These are phyloP conservation scores for fruit fly (Drosophila melanogaster) DNA, from an alignment of 1,140 invertebrate species.

Conservation along the genomic window Release_6_plus_ISO1_MT NT_033779.5:12616001-12616500, in stretches of 20 bases:
- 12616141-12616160: conserved; percentile 17
- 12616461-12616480: neutral
- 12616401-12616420: too few species aligned
- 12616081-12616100: conserved; percentile 71
- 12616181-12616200: conserved; percentile 41
- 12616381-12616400: too few species aligned
- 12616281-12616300: conserved; percentile 42
- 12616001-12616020: conserved; percentile 62
- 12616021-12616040: conserved; percentile 51
- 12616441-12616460: neutral
- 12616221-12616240: conserved; percentile 59
- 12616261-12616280: conserved; percentile 68
- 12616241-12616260: conserved; percentile 16
- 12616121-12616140: conserved; percentile 39
- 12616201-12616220: conserved; percentile 69
- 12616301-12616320: neutral
- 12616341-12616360: too few species aligned
- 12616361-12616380: too few species aligned
- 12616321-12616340: conserved; percentile 3
- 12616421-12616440: too few species aligned
- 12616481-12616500: neutral
- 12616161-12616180: conserved; percentile 6
- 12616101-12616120: conserved; percentile 62
- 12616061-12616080: conserved; percentile 76
- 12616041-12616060: conserved; percentile 66